These are phyloP conservation scores for Plotosus lineatus DNA, from an alignment of 2,113 vertebrate genomes.

Conservation along the genomic window DNA sequence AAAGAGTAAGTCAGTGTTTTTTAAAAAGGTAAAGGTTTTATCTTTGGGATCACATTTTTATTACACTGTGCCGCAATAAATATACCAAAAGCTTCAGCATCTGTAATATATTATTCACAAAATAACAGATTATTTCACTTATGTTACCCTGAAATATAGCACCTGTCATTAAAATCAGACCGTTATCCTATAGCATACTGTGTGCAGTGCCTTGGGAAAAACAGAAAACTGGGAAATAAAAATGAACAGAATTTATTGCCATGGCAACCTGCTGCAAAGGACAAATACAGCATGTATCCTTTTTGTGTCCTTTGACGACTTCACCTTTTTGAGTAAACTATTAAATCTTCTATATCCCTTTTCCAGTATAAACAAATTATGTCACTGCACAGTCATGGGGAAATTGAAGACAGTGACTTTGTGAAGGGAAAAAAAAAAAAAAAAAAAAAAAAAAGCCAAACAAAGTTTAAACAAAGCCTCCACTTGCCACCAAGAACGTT, in stretches of 20 bases:
- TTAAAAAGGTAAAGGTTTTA: slow-evolving; percentile 8
- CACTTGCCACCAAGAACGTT: slow-evolving; percentile 31
- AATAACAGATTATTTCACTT: slow-evolving; percentile 4
- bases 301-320: slow-evolving; percentile 33
- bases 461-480: slow-evolving; percentile 31
- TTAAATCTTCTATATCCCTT: slow-evolving; percentile 32
- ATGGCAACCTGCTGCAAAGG: not conserved
- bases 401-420: slow-evolving; percentile 18
- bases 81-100: not conserved
- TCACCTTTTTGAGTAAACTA: slow-evolving; percentile 19
- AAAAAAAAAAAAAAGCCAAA: slow-evolving; percentile 11
- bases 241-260: slow-evolving; percentile 5
- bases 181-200: not conserved
- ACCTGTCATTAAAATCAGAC: not conserved
- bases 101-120: slow-evolving; percentile 4
- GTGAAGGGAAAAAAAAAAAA: slow-evolving; percentile 15
- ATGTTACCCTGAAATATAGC: not conserved
- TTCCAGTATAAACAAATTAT: slow-evolving; percentile 50
- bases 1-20: not conserved
- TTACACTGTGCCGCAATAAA: not conserved
- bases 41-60: slow-evolving; percentile 15
- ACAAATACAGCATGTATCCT: not conserved
- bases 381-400: slow-evolving; percentile 43
- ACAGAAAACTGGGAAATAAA: not conserved
- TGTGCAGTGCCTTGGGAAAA: not conserved